Base-by-base conservation (phyloP, 2,113 vertebrate genomes). In the Mesoclemmys tuberculata region DNA sequence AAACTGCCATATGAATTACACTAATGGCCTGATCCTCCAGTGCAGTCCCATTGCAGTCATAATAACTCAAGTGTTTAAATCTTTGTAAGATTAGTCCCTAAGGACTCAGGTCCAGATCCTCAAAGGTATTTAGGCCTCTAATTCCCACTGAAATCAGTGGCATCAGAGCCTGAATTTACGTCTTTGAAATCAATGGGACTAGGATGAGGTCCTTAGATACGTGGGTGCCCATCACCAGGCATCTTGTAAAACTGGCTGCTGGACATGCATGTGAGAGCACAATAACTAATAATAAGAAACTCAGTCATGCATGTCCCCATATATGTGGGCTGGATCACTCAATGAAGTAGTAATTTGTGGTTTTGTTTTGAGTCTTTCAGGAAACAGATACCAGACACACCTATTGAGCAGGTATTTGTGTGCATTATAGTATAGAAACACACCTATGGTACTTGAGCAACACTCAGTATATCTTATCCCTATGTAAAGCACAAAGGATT, bases 401-500 rank as follows among this genome's bases (percentile, higher is more conserved):
- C 82, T 80, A 5, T 83, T 75, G 85, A 94, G 54, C 71, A 0
- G 21, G 46, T 54, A 95, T 80, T 90, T 93, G 87, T 64, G 82
- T 29, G 3, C 1, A 0, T 31, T 5, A 79, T 1, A 2, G 64
- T 35, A 75, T 0, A 68, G 91, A 81, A 64, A 3, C 56, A 5
- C 81, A 44, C 58, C 85, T 2, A 6, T 12, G 19, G 88, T 51
- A 0, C 68, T 8, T 35, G 49, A 12, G 92, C 55, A 84, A 75
- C 75, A 16, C 35, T 24, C 31, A 0, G 3, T 83, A 1, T 0
- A 0, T 13, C 49, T 78, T 24, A 0, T 8, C 3, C 16, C 44
- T 51, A 35, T 29, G n/a, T n/a, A n/a, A n/a, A n/a, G n/a, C n/a
- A n/a, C n/a, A n/a, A n/a, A n/a, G n/a, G n/a, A n/a, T n/a, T n/a